These are phyloP conservation scores for Camponotus vicinus DNA, from an alignment of 1,140 invertebrate genomes.

Conservation along the genomic window DNA sequence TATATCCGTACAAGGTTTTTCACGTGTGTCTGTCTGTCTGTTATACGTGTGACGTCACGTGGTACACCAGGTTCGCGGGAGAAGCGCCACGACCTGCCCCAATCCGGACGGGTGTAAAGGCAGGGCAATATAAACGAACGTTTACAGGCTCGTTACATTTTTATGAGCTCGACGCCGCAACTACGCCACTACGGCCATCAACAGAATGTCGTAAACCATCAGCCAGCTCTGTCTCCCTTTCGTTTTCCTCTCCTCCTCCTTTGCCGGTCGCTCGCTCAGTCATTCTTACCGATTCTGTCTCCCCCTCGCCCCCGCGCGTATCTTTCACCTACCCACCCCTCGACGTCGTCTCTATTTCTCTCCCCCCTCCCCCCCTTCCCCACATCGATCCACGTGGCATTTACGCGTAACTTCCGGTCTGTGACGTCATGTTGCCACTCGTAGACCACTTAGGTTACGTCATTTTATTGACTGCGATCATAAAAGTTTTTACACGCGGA, in stretches of 20 bases:
- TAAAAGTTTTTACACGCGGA: conserved; percentile 85
- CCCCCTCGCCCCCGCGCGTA: conserved; percentile 17
- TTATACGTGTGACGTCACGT: conserved; percentile 78
- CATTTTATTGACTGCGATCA: conserved; percentile 86
- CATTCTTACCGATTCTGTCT: conserved; percentile 60
- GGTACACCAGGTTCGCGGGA: conserved; percentile 74
- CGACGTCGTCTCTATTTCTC: conserved; percentile 18
- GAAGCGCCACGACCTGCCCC: conserved; percentile 81
- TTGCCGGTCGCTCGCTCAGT: conserved; percentile 51
- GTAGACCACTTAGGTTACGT: conserved; percentile 84
- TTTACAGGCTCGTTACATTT: conserved; percentile 87
- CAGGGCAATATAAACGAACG: conserved; percentile 86
- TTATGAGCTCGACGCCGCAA: conserved; percentile 85
- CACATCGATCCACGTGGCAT: conserved; percentile 78
- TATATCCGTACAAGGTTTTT: conserved; percentile 56
- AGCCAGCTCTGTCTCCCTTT: conserved; percentile 70
- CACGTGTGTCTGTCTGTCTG: conserved; percentile 57
- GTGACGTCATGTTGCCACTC: conserved; percentile 78
- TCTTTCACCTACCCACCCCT: conserved; percentile 61
- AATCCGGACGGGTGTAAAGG: conserved; percentile 84
- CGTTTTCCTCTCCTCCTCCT: conserved; percentile 45
- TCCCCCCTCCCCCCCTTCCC: conserved; percentile 18
- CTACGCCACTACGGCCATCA: conserved; percentile 83
- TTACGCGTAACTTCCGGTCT: conserved; percentile 81
- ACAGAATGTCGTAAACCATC: conserved; percentile 86